Base-by-base conservation (phyloP, 2,797 vertebrate genomes). In the Atherinosoma microstoma region DNA sequence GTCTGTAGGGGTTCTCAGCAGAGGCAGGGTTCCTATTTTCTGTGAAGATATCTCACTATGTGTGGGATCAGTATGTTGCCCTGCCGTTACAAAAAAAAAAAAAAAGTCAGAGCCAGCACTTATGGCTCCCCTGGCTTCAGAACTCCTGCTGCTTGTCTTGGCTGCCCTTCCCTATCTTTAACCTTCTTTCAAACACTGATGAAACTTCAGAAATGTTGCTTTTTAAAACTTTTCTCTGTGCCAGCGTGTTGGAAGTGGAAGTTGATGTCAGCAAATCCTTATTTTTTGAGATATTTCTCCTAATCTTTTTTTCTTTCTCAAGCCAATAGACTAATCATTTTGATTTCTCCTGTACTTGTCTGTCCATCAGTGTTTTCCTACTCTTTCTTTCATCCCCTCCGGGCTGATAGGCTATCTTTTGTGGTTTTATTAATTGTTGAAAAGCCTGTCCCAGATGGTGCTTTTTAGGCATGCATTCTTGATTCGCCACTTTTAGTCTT, bases 201-300 rank as follows among this genome's bases (percentile, higher is more conserved):
- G 79, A 91, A 90, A 83, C 84, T 89, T 94, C 76, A 92, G 86
- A 92, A 92, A 89, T 84, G 64, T 80, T 78, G 62, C 73, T 81
- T 86, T 86, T 60, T 77, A 59, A 82, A 84, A 79, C 76, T 30
- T 67, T 67, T 18, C n/a, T 47, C 24, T 11, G 35, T 64, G 62
- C 65, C 75, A 70, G 51, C 45, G 11, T 72, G 47, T 70, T 66
- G 40, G 68, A 79, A 54, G 32, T 78, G 67, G 72, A 82, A 67
- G 62, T 45, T 84, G 40, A 63, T 80, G 79, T 85, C 84, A 83
- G 82, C 78, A 75, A 79, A 74, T 62, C 30, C 34, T 60, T 64
- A 53, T 67, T 69, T 64, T 71, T 5, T 53, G 16, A 56, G 64
- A 40, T 36, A 63, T 64, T 67, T 64, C 36, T 49, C n/a, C n/a